Evolutionary conservation across 2,113 vertebrate genomes (phyloP).

Genomic region (Siniperca chuatsi): DNA sequence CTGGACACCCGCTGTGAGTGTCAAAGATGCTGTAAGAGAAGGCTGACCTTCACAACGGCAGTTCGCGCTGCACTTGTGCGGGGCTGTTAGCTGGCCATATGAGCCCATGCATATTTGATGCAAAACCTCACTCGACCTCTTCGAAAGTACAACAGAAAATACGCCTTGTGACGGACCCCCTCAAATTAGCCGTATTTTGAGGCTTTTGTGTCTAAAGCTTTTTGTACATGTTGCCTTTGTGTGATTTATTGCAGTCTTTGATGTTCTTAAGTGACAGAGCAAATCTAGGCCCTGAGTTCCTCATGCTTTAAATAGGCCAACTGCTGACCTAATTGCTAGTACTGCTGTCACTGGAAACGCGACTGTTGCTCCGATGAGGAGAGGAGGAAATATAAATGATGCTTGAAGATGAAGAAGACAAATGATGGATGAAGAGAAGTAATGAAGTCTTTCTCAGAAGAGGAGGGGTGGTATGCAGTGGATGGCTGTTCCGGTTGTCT

Average conservation of each 20-base stretch:
- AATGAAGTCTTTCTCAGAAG: conserved; percentile 18
- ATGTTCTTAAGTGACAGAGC: conserved; percentile 57
- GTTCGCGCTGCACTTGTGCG: conserved; percentile 38
- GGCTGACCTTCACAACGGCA: conserved; percentile 62
- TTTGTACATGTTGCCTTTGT: conserved; percentile 7
- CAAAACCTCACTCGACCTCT: conserved; percentile 44
- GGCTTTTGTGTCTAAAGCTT: conserved; percentile 7
- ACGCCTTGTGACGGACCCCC: background rate
- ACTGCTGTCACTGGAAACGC: conserved; percentile 70
- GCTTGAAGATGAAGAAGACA: conserved; percentile 18
- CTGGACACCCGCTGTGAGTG: conserved; percentile 30
- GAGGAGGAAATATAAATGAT: conserved; percentile 34
- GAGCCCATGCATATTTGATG: conserved; percentile 62
- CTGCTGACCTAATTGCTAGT: conserved; percentile 79
- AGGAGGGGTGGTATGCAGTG: conserved; percentile 1
- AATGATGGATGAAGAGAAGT: conserved; percentile 29
- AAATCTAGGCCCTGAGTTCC: conserved; percentile 55
- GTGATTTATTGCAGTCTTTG: conserved; percentile 45
- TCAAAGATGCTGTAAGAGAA: conserved; percentile 40
- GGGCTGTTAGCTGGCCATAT: conserved; percentile 22
- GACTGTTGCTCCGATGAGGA: conserved; percentile 37
- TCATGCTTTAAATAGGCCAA: conserved; percentile 77
- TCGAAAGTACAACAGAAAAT: conserved; percentile 31
- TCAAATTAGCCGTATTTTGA: background rate
- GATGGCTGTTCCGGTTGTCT: conserved; percentile 44